phyloP scores from a whole-genome alignment of 2,797 vertebrate genomes.

The Pseudocheirus occidentalis region DNA sequence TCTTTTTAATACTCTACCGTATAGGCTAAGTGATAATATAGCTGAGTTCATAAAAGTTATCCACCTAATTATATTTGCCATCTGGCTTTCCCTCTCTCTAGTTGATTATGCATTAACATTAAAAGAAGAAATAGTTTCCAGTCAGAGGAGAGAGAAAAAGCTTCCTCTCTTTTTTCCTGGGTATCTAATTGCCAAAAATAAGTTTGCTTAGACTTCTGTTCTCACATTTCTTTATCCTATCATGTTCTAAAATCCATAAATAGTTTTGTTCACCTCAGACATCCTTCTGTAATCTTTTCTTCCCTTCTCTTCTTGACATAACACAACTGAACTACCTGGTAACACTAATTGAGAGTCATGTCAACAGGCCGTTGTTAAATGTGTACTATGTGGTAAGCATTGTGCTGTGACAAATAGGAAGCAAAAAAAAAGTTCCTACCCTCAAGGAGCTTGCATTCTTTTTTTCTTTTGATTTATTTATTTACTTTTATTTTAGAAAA shows the following conservation, averaged over 20 bases:
- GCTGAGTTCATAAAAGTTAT: not conserved
- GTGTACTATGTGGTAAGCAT: not conserved
- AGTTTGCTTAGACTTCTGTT: not conserved
- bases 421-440: not conserved
- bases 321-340: not conserved
- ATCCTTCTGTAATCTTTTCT: not conserved
- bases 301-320: not conserved
- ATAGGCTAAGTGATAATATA: not conserved
- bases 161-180: not conserved
- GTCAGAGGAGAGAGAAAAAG: not conserved
- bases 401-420: not conserved
- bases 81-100: not conserved
- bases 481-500: too few species aligned
- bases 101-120: not conserved
- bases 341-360: not conserved
- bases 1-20: not conserved
- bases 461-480: not conserved
- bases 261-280: not conserved
- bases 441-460: not conserved
- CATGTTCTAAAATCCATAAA: not conserved
- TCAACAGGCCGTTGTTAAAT: not conserved
- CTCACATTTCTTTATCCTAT: too few species aligned
- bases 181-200: not conserved
- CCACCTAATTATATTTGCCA: not conserved
- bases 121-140: not conserved